phyloP scores from a whole-genome alignment of 2,797 vertebrate genomes.

The Notolepis coatsorum region DNA sequence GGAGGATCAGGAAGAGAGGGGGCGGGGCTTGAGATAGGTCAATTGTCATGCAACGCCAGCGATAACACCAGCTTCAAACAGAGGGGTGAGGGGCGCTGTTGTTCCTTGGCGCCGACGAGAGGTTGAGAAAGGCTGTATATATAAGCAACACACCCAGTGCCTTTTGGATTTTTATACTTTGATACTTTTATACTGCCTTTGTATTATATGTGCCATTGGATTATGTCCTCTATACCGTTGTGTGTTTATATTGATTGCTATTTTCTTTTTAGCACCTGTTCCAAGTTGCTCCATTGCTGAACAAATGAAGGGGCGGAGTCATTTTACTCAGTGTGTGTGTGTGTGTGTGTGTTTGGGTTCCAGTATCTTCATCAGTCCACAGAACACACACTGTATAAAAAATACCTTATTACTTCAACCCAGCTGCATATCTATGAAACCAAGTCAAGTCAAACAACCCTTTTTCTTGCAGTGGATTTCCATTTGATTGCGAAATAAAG shows the following conservation, averaged over 20 bases:
- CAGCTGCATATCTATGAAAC: too few relatives aligned
- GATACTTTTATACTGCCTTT: constrained; percentile 45
- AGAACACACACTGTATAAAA: not conserved
- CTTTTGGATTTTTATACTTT: constrained; percentile 45
- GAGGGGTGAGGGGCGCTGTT: not conserved
- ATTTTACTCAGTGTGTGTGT: constrained; percentile 2
- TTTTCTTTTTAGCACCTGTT: constrained; percentile 43
- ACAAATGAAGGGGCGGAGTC: constrained; percentile 35
- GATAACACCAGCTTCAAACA: too few relatives aligned
- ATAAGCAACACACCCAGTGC: constrained; percentile 47
- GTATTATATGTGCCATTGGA: constrained; percentile 53
- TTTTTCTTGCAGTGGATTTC: too few relatives aligned
- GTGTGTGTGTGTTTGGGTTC: not conserved
- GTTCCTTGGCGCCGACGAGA: constrained; percentile 6
- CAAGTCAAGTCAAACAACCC: too few relatives aligned
- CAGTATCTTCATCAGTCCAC: not conserved
- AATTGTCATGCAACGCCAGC: too few relatives aligned
- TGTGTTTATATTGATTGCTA: constrained; percentile 48
- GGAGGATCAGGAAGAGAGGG: too few relatives aligned
- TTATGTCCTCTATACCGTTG: constrained; percentile 36
- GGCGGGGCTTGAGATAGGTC: too few relatives aligned
- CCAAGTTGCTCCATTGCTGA: constrained; percentile 31
- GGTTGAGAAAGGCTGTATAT: constrained; percentile 47
- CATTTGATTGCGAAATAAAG: too few relatives aligned
- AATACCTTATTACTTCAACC: too few relatives aligned